A percentile compares a stretch with the other conserved stretches of the same genome.
These are phyloP conservation scores for Arrhopalites spinosus DNA, from an alignment of 2,888 invertebrate species.

Conservation along the genomic window DNA sequence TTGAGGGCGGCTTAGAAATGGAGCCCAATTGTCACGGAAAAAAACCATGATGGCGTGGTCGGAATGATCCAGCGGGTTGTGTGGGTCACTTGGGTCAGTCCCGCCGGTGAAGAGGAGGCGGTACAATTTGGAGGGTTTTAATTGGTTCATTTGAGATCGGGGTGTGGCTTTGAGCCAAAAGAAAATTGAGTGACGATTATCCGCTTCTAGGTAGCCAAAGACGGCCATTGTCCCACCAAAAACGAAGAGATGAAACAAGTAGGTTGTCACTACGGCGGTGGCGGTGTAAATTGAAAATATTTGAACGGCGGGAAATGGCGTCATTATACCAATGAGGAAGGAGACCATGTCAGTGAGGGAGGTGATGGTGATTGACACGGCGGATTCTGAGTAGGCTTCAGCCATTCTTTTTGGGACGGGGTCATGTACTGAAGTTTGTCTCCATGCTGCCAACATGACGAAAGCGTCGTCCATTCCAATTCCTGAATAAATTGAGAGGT, in stretches of 20 bases:
- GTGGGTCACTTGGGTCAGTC: constrained; percentile 77
- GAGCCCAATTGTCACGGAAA: constrained; percentile 79
- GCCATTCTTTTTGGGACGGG: constrained; percentile 86
- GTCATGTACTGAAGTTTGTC: constrained; percentile 80
- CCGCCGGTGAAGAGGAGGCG: constrained; percentile 84
- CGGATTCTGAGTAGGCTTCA: constrained; percentile 86
- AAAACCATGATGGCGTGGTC: constrained; percentile 89
- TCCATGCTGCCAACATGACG: constrained; percentile 95
- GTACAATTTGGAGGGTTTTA: constrained; percentile 61
- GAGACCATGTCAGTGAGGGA: constrained; percentile 89
- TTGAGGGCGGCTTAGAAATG: constrained; percentile 69
- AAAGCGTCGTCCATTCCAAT: constrained; percentile 96
- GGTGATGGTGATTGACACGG: constrained; percentile 95
- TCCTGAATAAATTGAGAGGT: constrained; percentile 64
- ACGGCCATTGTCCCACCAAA: constrained; percentile 89
- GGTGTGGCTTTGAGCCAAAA: constrained; percentile 78
- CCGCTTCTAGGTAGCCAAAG: constrained; percentile 82
- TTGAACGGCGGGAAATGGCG: constrained; percentile 90
- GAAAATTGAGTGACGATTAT: constrained; percentile 79
- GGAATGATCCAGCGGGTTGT: constrained; percentile 82
- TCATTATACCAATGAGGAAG: constrained; percentile 91
- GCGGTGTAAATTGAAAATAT: constrained; percentile 96
- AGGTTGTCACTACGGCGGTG: constrained; percentile 85
- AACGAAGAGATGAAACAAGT: constrained; percentile 90
- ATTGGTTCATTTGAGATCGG: constrained; percentile 75